These are phyloP conservation scores for Stenodera caucasica DNA, from an alignment of 2,888 invertebrate genomes.

Conservation along the genomic window DNA sequence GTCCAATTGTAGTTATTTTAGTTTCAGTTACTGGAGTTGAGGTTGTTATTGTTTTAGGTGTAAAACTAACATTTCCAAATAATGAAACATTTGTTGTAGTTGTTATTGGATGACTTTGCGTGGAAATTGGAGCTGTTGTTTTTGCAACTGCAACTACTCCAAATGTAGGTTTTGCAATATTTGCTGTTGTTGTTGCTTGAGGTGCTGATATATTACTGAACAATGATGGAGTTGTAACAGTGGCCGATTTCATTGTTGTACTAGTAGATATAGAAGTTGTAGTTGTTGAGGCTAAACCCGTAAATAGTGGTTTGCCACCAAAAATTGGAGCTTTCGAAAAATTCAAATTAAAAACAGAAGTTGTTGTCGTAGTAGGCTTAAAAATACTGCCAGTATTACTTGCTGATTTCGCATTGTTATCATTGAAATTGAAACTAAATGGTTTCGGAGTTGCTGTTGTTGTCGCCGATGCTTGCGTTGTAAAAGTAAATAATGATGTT, in stretches of 20 bases:
- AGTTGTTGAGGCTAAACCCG: not conserved
- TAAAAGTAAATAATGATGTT: slow-evolving; percentile 2
- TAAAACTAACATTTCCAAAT: slow-evolving; percentile 15
- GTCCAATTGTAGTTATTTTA: slow-evolving; percentile 10
- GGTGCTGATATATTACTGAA: slow-evolving; percentile 48
- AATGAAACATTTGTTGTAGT: slow-evolving; percentile 23
- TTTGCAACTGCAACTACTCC: slow-evolving; percentile 1
- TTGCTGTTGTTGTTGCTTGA: slow-evolving; percentile 21
- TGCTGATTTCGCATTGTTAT: not conserved
- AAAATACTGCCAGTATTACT: not conserved
- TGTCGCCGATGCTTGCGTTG: slow-evolving; percentile 3
- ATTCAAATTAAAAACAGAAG: not conserved
- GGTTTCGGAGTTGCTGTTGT: not conserved
- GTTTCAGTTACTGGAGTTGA: slow-evolving; percentile 18
- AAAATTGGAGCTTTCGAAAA: slow-evolving; percentile 6
- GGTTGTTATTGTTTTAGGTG: slow-evolving; percentile 9
- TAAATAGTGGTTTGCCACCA: slow-evolving; percentile 5
- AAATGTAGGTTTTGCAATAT: slow-evolving; percentile 10
- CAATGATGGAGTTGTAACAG: slow-evolving; percentile 33
- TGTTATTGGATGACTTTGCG: slow-evolving; percentile 3
- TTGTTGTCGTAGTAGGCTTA: not conserved
- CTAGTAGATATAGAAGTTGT: slow-evolving; percentile 6
- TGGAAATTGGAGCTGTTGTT: not conserved
- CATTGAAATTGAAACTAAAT: not conserved
- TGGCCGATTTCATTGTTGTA: slow-evolving; percentile 11